Evolutionary conservation across 2,113 vertebrate species (phyloP).

Genomic region (Pycnonotus jocosus): DNA sequence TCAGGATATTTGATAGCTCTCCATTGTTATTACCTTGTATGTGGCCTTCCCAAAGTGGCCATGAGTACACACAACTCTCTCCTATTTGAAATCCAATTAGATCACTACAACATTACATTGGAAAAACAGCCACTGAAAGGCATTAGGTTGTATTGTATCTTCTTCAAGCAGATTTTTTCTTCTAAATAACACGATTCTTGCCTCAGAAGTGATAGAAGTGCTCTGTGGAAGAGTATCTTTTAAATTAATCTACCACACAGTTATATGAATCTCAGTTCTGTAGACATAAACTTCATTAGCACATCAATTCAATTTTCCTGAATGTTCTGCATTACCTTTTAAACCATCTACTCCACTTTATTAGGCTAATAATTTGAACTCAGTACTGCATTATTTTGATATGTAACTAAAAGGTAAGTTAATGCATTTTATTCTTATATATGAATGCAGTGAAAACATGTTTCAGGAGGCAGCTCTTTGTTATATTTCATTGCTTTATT

Average conservation of each 20-base stretch:
- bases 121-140: conserved; percentile 30
- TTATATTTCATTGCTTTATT: not conserved
- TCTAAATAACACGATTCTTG: not conserved
- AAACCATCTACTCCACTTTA: conserved; percentile 25
- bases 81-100: not conserved
- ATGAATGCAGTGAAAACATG: not conserved
- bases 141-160: not conserved
- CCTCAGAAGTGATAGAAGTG: not conserved
- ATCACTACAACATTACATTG: conserved; percentile 24
- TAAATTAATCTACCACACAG: not conserved
- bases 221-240: not conserved
- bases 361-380: conserved; percentile 21
- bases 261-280: not conserved
- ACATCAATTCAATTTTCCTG: conserved; percentile 22
- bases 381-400: conserved; percentile 11
- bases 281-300: conserved; percentile 3
- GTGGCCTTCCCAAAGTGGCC: conserved; percentile 22
- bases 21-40: conserved; percentile 1
- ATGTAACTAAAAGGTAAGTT: not conserved
- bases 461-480: conserved; percentile 23
- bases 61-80: not conserved
- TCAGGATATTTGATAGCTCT: not conserved
- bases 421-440: conserved; percentile 9
- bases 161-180: not conserved
- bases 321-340: conserved; percentile 6